A percentile compares a stretch with the other conserved stretches of the same genome.
These are phyloP conservation scores for Ischnura elegans DNA, from an alignment of 2,888 invertebrate species.

Conservation along the genomic window DNA sequence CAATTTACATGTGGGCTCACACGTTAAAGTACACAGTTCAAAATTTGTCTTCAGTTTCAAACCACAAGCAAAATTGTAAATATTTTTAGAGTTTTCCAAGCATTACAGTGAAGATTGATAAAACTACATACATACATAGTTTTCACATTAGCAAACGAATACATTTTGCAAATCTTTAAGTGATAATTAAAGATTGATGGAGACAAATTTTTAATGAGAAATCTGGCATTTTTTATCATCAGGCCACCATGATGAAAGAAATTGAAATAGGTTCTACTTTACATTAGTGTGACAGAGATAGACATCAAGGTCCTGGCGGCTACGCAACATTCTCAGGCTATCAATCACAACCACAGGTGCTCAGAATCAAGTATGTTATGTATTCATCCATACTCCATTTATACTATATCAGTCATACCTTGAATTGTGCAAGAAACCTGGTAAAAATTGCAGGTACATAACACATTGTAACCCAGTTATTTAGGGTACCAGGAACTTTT, in stretches of 20 bases:
- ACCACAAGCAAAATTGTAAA: background rate
- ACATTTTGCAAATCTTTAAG: too few species aligned
- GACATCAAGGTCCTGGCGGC: conserved; percentile 1
- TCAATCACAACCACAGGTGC: background rate
- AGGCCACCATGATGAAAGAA: background rate
- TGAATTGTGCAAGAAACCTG: too few species aligned
- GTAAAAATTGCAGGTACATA: too few species aligned
- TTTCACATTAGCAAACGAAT: too few species aligned
- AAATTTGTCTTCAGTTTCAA: background rate
- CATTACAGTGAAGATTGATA: background rate
- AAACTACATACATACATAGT: too few species aligned
- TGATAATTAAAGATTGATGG: background rate
- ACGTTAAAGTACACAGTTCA: background rate
- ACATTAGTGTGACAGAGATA: background rate
- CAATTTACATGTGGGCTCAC: background rate
- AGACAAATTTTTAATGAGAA: background rate
- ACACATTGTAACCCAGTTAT: background rate
- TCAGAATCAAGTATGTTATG: too few species aligned
- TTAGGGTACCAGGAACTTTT: background rate
- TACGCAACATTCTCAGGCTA: background rate
- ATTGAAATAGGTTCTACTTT: background rate
- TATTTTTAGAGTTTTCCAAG: too few species aligned
- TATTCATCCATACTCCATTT: too few species aligned
- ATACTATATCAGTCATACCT: too few species aligned
- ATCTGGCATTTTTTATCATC: background rate